phyloP scores from a whole-genome alignment of 2,113 vertebrate species.

The Potamarius usumacintae region DNA sequence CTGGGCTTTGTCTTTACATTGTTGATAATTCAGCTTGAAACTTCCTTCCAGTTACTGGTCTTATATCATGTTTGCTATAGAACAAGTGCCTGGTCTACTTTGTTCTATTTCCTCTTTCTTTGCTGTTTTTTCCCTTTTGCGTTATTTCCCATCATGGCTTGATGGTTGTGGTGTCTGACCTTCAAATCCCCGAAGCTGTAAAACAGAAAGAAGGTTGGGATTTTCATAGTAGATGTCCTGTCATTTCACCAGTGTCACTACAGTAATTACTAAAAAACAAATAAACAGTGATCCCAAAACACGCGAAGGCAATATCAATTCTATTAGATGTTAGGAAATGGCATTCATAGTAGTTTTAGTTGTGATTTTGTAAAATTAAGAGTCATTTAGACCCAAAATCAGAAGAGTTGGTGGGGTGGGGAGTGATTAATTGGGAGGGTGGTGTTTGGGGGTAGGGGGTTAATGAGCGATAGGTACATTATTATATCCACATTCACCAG shows the following conservation, averaged over 20 bases:
- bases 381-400: background rate
- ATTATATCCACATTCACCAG: too few species aligned
- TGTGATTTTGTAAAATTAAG: background rate
- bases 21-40: constrained; percentile 37
- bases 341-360: background rate
- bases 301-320: background rate
- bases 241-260: background rate
- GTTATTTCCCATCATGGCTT: background rate
- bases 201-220: background rate
- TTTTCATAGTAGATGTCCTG: background rate
- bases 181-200: background rate
- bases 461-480: background rate
- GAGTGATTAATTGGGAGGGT: background rate
- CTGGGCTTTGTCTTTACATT: constrained; percentile 35
- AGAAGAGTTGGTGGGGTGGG: background rate
- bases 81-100: background rate
- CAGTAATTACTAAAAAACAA: background rate
- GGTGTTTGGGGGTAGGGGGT: background rate
- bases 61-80: constrained; percentile 18
- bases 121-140: background rate
- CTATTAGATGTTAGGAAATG: background rate
- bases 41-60: constrained; percentile 32
- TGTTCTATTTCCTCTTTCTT: constrained; percentile 17
- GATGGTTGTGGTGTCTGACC: background rate
- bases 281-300: background rate